phyloP scores from a whole-genome alignment of 2,113 vertebrate genomes.

The Silurus asotus region DNA sequence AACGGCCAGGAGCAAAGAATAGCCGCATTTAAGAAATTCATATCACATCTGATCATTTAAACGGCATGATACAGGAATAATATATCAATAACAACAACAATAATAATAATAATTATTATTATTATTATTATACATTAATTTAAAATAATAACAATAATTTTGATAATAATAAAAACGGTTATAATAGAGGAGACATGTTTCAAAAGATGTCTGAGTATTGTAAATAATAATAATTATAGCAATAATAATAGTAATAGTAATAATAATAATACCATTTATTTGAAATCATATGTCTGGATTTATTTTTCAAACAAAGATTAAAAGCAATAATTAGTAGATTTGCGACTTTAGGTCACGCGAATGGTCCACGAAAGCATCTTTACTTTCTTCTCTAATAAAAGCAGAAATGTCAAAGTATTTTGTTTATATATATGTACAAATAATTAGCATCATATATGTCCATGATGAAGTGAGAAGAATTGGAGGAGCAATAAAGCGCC shows the following conservation, averaged over 20 bases:
- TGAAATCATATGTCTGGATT: background rate
- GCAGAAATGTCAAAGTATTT: background rate
- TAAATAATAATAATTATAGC: background rate
- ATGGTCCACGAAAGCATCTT: background rate
- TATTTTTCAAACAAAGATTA: background rate
- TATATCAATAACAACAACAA: background rate
- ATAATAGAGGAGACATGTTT: background rate
- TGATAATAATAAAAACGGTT: too few species aligned
- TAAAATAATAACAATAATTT: too few species aligned
- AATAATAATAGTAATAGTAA: background rate
- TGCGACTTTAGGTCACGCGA: background rate
- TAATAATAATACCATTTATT: background rate
- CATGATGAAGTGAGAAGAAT: background rate
- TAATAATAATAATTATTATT: too few species aligned
- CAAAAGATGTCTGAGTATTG: background rate
- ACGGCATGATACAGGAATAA: background rate
- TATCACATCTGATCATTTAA: background rate
- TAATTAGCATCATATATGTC: background rate
- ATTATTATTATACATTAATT: too few species aligned
- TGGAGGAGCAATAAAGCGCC: conserved; percentile 10
- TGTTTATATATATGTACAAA: background rate
- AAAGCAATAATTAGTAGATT: background rate
- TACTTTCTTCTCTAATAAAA: background rate
- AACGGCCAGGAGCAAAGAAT: conserved; percentile 60
- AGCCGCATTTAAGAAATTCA: conserved; percentile 48